Percentiles rank a stretch among this genome's conserved stretches.
phyloP scores from a whole-genome alignment of 2,888 invertebrate genomes.

The Drosophila engyochracea region DNA sequence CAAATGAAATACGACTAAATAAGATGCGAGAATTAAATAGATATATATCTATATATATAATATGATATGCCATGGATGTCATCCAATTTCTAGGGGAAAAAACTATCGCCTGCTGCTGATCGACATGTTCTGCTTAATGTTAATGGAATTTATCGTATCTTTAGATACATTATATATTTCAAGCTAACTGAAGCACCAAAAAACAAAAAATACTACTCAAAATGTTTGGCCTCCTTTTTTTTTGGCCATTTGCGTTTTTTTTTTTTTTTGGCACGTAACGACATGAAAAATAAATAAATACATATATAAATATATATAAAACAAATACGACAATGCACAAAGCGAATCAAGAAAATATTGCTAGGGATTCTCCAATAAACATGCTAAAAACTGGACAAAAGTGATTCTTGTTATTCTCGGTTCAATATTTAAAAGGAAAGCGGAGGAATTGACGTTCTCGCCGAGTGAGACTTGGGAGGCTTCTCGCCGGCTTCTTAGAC shows the following conservation, averaged over 20 bases:
- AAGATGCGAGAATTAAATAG: constrained; percentile 1
- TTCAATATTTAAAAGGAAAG: constrained; percentile 7
- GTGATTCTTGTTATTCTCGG: not conserved
- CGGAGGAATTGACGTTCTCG: constrained; percentile 7
- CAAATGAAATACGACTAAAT: constrained; percentile 10
- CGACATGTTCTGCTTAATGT: constrained; percentile 29
- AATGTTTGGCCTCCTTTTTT: constrained; percentile 13
- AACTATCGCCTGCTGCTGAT: constrained; percentile 7
- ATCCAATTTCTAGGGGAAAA: constrained; percentile 30
- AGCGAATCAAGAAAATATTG: constrained; percentile 14
- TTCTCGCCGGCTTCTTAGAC: constrained; percentile 65
- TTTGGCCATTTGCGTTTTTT: constrained; percentile 2
- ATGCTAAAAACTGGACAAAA: constrained; percentile 10
- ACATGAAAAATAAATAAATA: constrained; percentile 23
- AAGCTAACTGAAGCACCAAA: constrained; percentile 17
- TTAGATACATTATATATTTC: constrained; percentile 31
- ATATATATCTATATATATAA: not conserved
- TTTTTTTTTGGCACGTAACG: constrained; percentile 47
- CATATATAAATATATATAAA: constrained; percentile 15
- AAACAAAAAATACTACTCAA: constrained; percentile 12
- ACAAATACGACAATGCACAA: constrained; percentile 28
- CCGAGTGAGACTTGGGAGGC: not conserved
- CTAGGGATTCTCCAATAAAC: constrained; percentile 16
- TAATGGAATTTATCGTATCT: constrained; percentile 37
- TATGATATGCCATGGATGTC: not conserved